Conservation (phyloP, 1,140 invertebrate species). For the Physella acuta region DNA sequence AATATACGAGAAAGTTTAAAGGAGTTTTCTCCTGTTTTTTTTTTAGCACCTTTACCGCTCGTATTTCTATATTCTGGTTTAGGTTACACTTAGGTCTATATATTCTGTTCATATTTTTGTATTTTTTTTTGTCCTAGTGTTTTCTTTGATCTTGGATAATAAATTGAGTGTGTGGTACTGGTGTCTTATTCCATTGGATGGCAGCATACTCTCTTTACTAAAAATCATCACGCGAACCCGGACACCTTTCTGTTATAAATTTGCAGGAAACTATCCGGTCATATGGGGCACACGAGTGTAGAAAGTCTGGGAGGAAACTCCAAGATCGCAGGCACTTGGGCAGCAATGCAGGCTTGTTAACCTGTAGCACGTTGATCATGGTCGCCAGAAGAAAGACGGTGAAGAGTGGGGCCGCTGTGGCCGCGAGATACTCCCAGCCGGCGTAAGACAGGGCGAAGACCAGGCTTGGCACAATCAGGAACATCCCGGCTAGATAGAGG, state of each 20-base stretch:
- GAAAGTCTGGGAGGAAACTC: conserved; percentile 48
- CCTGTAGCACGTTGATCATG: conserved; percentile 49
- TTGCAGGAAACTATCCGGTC: conserved; percentile 12
- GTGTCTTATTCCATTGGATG: not conserved
- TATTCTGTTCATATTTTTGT: not conserved
- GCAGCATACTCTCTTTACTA: not conserved
- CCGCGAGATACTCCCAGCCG: conserved; percentile 45
- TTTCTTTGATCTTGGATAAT: not conserved
- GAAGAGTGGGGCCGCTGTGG: conserved; percentile 37
- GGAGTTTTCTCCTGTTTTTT: too few species aligned
- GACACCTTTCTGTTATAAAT: not conserved
- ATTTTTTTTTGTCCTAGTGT: not conserved
- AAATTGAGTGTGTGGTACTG: not conserved
- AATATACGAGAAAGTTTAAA: too few species aligned
- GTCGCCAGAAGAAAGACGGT: conserved; percentile 38
- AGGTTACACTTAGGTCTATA: not conserved
- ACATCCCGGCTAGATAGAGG: conserved; percentile 65
- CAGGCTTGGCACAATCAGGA: conserved; percentile 62
- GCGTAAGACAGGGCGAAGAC: conserved; percentile 60
- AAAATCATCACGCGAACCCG: not conserved
- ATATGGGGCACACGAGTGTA: conserved; percentile 40
- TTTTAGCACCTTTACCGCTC: not conserved
- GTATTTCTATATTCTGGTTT: not conserved
- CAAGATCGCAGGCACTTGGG: conserved; percentile 44
- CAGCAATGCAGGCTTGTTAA: conserved; percentile 36